Conservation (phyloP, 2,113 vertebrate species). For the Mirza zaza region DNA sequence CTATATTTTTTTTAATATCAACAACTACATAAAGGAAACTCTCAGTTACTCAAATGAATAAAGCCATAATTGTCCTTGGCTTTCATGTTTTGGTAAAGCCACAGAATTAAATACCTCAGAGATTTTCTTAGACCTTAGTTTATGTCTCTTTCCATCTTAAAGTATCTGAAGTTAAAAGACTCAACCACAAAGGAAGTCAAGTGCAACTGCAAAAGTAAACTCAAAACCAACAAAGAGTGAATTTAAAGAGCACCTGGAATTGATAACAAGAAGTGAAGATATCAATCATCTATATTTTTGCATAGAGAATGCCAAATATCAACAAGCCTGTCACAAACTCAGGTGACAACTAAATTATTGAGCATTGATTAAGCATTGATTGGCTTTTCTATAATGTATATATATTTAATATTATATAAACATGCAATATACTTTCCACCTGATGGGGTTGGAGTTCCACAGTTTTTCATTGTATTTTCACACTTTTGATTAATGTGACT, state of each 20-base stretch:
- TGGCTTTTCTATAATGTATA: not conserved
- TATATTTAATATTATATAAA: not conserved
- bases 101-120: not conserved
- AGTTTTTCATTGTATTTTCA: not conserved
- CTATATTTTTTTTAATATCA: not conserved
- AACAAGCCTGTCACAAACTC: not conserved
- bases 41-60: not conserved
- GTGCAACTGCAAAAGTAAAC: not conserved
- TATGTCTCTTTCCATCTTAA: slow-evolving; percentile 37
- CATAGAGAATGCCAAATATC: not conserved
- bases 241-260: not conserved
- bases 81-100: slow-evolving; percentile 42
- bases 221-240: not conserved
- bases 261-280: not conserved
- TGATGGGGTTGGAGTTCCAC: not conserved
- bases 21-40: not conserved
- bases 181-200: not conserved
- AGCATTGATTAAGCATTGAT: not conserved
- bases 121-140: not conserved
- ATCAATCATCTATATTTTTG: not conserved
- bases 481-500: not conserved
- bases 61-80: slow-evolving; percentile 36
- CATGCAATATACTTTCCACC: not conserved
- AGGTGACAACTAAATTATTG: not conserved
- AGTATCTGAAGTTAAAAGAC: slow-evolving; percentile 15